phyloP scores from a whole-genome alignment of 2,888 invertebrate species.

The Thymelicus sylvestris region DNA sequence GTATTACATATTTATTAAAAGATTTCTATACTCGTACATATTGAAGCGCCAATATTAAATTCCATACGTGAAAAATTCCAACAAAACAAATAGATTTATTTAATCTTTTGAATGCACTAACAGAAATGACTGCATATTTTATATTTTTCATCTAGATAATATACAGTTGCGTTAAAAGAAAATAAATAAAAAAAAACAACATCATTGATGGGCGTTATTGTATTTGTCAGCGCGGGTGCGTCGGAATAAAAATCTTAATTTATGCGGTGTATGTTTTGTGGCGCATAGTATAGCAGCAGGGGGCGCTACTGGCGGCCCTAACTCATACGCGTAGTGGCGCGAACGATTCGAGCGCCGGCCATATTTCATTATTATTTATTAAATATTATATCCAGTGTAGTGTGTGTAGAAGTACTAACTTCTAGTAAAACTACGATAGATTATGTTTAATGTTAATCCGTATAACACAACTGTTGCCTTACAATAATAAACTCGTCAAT shows the following conservation, averaged over 20 bases:
- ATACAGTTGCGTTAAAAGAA: neutral
- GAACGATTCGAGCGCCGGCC: slow-evolving; percentile 52
- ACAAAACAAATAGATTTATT: slow-evolving; percentile 13
- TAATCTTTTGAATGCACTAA: neutral
- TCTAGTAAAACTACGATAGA: slow-evolving; percentile 64
- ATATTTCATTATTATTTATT: slow-evolving; percentile 53
- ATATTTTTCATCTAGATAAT: no score
- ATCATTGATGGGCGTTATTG: neutral
- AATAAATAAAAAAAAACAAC: neutral
- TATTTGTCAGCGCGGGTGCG: slow-evolving; percentile 47
- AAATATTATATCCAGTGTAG: slow-evolving; percentile 50
- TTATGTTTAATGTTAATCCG: neutral
- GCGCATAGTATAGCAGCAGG: slow-evolving; percentile 73
- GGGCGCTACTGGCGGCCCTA: slow-evolving; percentile 75
- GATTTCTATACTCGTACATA: no score
- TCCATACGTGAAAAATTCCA: neutral
- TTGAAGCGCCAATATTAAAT: no score
- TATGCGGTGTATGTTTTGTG: slow-evolving; percentile 72
- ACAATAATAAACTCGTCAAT: neutral
- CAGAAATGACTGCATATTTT: neutral
- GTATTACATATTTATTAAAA: no score
- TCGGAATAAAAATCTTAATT: slow-evolving; percentile 57
- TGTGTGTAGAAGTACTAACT: slow-evolving; percentile 47
- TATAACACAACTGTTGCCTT: neutral
- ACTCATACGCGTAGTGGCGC: slow-evolving; percentile 57